Evolutionary conservation across 92 coral and sea anemone species (phyloP).

Genomic region (Umimayanthus kanabou): DNA sequence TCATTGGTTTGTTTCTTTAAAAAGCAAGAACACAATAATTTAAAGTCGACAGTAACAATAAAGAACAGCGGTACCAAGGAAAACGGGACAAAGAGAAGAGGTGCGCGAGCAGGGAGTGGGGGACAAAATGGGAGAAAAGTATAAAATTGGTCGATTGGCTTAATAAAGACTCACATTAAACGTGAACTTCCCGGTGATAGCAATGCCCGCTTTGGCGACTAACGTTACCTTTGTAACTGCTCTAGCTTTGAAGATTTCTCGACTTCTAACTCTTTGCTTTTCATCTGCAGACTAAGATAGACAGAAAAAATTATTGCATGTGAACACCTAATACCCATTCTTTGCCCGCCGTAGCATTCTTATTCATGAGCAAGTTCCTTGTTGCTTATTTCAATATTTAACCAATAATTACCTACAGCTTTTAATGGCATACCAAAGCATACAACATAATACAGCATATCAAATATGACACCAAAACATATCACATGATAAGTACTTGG

Average conservation of each 20-base stretch:
- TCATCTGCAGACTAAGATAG: slow-evolving; percentile 76
- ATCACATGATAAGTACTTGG: neutral
- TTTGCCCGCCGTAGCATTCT: neutral
- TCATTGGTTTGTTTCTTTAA: too few species aligned
- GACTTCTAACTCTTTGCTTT: slow-evolving; percentile 88
- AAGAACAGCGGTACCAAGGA: too few species aligned
- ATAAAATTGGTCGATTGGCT: too few species aligned
- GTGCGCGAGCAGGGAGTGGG: too few species aligned
- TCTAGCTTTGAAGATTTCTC: slow-evolving; percentile 91
- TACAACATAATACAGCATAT: neutral
- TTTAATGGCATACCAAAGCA: neutral
- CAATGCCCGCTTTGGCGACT: neutral
- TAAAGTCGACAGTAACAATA: too few species aligned
- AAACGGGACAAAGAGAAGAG: too few species aligned
- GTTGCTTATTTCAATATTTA: neutral
- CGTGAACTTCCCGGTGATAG: too few species aligned
- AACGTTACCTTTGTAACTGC: slow-evolving; percentile 84
- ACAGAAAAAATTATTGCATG: too few species aligned
- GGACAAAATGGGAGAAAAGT: too few species aligned
- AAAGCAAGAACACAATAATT: too few species aligned
- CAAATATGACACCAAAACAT: neutral
- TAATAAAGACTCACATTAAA: too few species aligned
- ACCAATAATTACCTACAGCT: neutral
- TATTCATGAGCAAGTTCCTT: neutral
- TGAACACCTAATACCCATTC: neutral